These are phyloP conservation scores for Penaeus vannamei DNA, from an alignment of 1,140 invertebrate genomes.

Conservation along the genomic window DNA sequence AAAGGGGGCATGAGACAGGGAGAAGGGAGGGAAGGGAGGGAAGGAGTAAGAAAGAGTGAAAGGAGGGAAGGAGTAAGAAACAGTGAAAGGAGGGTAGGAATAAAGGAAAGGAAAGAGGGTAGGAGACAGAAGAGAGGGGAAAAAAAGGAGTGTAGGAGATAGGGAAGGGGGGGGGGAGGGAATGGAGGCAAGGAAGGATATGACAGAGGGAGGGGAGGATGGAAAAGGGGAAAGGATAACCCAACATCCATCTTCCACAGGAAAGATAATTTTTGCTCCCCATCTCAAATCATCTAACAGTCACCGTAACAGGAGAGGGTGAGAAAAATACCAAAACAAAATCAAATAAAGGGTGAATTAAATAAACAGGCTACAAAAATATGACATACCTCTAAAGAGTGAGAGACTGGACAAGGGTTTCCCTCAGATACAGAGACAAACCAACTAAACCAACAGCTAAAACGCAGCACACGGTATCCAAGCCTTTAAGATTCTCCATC, in stretches of 20 bases:
- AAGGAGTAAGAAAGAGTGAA: neutral
- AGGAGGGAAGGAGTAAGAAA: neutral
- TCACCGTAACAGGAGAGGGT: neutral
- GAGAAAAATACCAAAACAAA: conserved; percentile 4
- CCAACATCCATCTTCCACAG: too few species aligned
- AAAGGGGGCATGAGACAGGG: neutral
- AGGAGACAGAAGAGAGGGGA: neutral
- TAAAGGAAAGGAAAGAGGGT: neutral
- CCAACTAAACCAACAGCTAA: conserved; percentile 25
- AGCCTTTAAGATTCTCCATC: neutral
- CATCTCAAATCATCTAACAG: too few species aligned
- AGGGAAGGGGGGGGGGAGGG: neutral
- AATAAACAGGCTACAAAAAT: conserved; percentile 5
- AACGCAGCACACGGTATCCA: conserved; percentile 35
- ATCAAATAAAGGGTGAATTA: neutral
- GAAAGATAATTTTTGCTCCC: too few species aligned
- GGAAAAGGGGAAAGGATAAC: too few species aligned
- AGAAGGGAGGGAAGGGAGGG: neutral
- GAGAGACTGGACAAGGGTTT: conserved; percentile 41
- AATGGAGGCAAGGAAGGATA: neutral
- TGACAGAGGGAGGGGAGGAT: neutral
- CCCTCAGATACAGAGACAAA: conserved; percentile 28
- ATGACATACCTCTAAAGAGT: conserved; percentile 10
- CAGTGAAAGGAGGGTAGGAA: neutral
- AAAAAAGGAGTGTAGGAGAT: neutral